These are phyloP conservation scores for Geophilus truncorum DNA, from an alignment of 2,888 invertebrate genomes.

Conservation along the genomic window DNA sequence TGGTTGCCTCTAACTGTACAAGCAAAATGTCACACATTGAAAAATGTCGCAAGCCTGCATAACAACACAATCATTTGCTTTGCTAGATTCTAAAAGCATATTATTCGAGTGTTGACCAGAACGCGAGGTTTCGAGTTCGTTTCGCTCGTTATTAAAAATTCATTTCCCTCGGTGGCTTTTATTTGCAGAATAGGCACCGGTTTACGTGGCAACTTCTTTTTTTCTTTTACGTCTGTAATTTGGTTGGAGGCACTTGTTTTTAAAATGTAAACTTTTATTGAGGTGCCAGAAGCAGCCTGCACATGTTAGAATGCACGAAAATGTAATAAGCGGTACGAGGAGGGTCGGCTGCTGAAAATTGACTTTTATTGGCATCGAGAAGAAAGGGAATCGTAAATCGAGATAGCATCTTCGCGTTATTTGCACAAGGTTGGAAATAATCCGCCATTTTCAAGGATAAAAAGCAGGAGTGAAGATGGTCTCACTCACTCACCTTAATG, in stretches of 20 bases:
- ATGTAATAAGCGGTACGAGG: neutral
- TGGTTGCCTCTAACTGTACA: too few species aligned
- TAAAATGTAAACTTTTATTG: neutral
- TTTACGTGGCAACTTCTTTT: neutral
- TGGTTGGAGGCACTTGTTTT: too few species aligned
- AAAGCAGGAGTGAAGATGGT: neutral
- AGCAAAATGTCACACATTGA: too few species aligned
- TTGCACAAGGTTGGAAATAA: constrained; percentile 3
- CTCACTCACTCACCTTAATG: constrained; percentile 25
- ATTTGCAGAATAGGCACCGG: neutral
- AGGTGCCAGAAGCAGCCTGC: neutral
- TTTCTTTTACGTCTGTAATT: neutral
- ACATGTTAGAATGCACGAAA: neutral
- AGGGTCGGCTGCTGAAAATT: neutral
- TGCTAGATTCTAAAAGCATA: too few species aligned
- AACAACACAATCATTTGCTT: too few species aligned
- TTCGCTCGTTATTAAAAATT: neutral
- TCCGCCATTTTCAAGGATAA: constrained; percentile 9
- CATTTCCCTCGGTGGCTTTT: neutral
- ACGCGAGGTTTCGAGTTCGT: too few species aligned
- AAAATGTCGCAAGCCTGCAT: too few species aligned
- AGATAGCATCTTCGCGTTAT: constrained; percentile 1
- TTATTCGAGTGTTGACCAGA: too few species aligned
- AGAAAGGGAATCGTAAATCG: neutral
- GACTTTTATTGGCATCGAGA: neutral